phyloP scores from a whole-genome alignment of 1,140 invertebrate species.

The Chymomyza costata region DNA sequence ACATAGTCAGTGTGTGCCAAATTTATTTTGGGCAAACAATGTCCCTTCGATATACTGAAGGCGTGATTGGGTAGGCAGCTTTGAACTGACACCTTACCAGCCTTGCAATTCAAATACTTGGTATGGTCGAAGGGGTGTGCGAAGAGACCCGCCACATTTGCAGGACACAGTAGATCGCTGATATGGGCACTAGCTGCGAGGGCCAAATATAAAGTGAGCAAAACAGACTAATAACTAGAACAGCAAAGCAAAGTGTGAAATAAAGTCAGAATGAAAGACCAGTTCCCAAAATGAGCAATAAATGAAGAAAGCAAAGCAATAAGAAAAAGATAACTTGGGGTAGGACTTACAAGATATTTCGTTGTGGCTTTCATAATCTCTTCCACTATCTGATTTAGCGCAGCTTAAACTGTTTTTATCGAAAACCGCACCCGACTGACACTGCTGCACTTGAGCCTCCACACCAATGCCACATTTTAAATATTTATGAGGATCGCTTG shows the following conservation, averaged over 20 bases:
- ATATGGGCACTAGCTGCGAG: constrained; percentile 27
- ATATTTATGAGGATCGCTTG: constrained; percentile 79
- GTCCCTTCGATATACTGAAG: constrained; percentile 78
- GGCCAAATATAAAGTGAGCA: constrained; percentile 5
- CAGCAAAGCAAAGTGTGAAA: constrained; percentile 2
- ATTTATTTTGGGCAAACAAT: constrained; percentile 80
- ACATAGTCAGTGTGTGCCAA: constrained; percentile 72
- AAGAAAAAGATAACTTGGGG: not conserved
- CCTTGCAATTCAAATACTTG: constrained; percentile 81
- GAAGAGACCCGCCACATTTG: constrained; percentile 75
- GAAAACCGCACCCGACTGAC: constrained; percentile 80
- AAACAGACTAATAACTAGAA: not conserved
- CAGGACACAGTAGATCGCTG: constrained; percentile 39
- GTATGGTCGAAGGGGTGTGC: constrained; percentile 80
- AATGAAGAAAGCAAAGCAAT: constrained; percentile 26
- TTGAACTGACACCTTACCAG: constrained; percentile 78
- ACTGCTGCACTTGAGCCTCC: constrained; percentile 78
- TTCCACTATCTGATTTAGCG: constrained; percentile 78
- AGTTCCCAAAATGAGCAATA: constrained; percentile 39
- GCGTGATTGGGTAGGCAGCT: constrained; percentile 80
- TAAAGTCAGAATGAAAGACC: constrained; percentile 13
- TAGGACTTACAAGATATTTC: constrained; percentile 41
- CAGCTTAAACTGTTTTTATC: constrained; percentile 78
- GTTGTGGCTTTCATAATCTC: constrained; percentile 9
- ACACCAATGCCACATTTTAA: constrained; percentile 79